A percentile compares a stretch with the other conserved stretches of the same genome.
Conservation (phyloP, 2,797 vertebrate species). For the Sebastes cheni region DNA sequence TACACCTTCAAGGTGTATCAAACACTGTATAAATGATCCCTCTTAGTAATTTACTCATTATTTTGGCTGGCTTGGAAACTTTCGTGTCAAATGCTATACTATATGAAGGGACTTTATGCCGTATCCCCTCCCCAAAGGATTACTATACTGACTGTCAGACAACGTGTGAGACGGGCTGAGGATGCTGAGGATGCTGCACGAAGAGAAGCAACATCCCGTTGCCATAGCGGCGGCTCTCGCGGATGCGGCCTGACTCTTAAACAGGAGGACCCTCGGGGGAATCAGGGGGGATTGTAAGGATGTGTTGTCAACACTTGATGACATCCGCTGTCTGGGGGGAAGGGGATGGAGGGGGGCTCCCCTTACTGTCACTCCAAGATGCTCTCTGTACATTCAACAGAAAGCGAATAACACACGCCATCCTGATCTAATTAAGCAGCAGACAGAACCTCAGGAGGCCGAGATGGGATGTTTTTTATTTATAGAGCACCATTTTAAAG, state of each 20-base stretch:
- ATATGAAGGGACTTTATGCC: background rate
- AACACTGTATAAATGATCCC: background rate
- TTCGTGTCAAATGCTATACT: slow-evolving; percentile 10
- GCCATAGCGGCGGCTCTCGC: slow-evolving; percentile 82
- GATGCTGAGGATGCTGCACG: slow-evolving; percentile 54
- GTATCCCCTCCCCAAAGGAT: slow-evolving; percentile 2
- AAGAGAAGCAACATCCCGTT: slow-evolving; percentile 81
- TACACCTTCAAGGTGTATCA: background rate
- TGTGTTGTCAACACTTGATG: slow-evolving; percentile 74
- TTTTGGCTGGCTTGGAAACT: slow-evolving; percentile 30
- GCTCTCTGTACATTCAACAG: slow-evolving; percentile 8
- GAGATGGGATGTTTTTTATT: slow-evolving; percentile 20
- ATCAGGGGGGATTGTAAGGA: slow-evolving; percentile 48
- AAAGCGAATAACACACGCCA: slow-evolving; percentile 27
- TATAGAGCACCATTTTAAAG: slow-evolving; percentile 19
- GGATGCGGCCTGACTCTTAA: slow-evolving; percentile 80
- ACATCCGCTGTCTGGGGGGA: slow-evolving; percentile 55
- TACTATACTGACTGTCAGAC: slow-evolving; percentile 48
- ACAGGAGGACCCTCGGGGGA: slow-evolving; percentile 75
- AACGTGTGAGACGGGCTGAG: slow-evolving; percentile 46
- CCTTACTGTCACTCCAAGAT: slow-evolving; percentile 25
- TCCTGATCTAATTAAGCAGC: slow-evolving; percentile 41
- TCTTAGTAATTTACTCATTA: background rate
- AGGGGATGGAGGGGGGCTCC: background rate
- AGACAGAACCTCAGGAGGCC: slow-evolving; percentile 38